A percentile compares a stretch with the other conserved stretches of the same genome.
These are phyloP conservation scores for Bedellia somnulentella DNA, from an alignment of 2,888 invertebrate species.

Conservation along the genomic window DNA sequence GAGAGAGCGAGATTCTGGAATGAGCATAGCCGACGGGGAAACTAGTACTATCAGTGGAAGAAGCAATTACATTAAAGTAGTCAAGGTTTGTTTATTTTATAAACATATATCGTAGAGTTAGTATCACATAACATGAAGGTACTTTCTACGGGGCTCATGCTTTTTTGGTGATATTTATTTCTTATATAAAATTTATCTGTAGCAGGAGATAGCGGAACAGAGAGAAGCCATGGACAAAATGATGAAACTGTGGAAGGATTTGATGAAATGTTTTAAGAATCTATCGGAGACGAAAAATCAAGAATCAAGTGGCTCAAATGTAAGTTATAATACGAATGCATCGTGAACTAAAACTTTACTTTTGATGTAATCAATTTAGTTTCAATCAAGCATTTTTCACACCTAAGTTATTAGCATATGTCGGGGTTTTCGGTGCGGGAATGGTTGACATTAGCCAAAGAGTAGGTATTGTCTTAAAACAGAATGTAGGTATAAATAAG, in stretches of 20 bases:
- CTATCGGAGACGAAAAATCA: constrained; percentile 27
- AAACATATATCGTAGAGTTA: constrained; percentile 1
- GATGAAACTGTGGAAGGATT: constrained; percentile 52
- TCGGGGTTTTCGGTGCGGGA: too few species aligned
- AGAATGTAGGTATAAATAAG: too few species aligned
- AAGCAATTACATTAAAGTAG: constrained; percentile 39
- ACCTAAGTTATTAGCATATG: too few species aligned
- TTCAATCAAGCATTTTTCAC: background rate
- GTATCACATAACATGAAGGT: too few species aligned
- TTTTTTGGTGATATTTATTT: background rate
- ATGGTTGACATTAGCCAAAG: too few species aligned
- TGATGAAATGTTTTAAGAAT: constrained; percentile 49
- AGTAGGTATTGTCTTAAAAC: too few species aligned
- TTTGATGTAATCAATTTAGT: background rate
- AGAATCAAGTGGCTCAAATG: constrained; percentile 23
- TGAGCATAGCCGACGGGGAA: constrained; percentile 43
- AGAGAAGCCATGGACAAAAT: constrained; percentile 53
- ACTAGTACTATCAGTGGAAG: constrained; percentile 38
- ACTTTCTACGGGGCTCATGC: too few species aligned
- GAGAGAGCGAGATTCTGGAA: constrained; percentile 38
- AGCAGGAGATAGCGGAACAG: constrained; percentile 52
- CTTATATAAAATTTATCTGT: too few species aligned
- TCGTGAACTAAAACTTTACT: background rate
- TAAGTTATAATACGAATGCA: constrained; percentile 13
- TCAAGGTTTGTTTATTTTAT: too few species aligned